phyloP scores from a whole-genome alignment of 1,140 invertebrate species.

The Periplaneta americana region DNA sequence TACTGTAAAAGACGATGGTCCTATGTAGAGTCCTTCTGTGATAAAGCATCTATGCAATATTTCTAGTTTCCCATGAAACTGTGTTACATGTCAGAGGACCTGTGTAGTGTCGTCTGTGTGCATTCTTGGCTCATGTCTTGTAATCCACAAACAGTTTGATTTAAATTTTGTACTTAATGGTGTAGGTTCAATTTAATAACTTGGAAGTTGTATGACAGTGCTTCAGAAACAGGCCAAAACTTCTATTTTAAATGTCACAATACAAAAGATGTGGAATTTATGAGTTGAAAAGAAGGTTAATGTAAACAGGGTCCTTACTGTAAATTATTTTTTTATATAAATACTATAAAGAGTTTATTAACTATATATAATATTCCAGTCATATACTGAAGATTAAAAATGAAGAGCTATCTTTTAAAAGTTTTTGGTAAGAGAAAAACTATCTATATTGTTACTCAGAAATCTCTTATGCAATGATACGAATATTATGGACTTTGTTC shows the following conservation, averaged over 20 bases:
- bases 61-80: background rate
- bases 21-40: constrained; percentile 6
- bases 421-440: background rate
- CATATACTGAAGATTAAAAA: background rate
- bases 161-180: background rate
- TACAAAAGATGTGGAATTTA: background rate
- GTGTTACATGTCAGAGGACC: background rate
- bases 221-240: background rate
- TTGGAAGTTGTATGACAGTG: background rate
- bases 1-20: background rate
- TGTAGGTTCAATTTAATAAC: background rate
- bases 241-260: background rate
- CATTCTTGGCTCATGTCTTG: background rate
- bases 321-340: background rate
- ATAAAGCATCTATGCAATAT: background rate
- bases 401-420: background rate
- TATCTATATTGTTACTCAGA: background rate
- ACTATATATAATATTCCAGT: background rate
- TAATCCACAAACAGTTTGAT: background rate
- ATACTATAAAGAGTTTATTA: background rate
- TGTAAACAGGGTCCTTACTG: background rate
- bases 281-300: background rate
- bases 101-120: background rate
- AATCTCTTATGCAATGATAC: background rate
- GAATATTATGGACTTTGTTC: background rate